Conservation (phyloP, 2,888 invertebrate species). For the Conomelus anceps region DNA sequence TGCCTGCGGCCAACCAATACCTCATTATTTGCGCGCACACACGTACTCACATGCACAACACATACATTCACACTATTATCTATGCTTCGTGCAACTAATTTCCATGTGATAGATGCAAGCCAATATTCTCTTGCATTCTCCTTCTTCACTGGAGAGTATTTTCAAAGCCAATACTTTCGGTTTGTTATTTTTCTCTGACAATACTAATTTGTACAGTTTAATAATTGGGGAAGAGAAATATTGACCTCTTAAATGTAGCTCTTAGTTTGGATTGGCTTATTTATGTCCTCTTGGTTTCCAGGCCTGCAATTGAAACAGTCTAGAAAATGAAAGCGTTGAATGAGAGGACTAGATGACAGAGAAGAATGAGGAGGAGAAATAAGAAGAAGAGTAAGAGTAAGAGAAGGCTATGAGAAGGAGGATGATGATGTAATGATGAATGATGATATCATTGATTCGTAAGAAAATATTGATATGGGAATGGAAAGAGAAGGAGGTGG, state of each 20-base stretch:
- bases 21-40: not conserved
- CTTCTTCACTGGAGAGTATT: not conserved
- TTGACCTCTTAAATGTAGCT: not conserved
- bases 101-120: not conserved
- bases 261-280: not conserved
- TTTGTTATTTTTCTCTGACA: not conserved
- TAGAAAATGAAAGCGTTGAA: no score
- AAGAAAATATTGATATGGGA: not conserved
- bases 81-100: not conserved
- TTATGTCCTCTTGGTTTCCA: not conserved
- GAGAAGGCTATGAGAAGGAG: no score
- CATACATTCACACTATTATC: not conserved
- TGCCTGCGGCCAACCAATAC: not conserved
- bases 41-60: not conserved
- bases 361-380: no score
- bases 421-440: not conserved
- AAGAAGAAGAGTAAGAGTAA: no score
- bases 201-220: not conserved
- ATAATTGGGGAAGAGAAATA: not conserved
- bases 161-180: not conserved
- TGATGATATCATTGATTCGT: no score
- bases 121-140: not conserved
- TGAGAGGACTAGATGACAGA: no score
- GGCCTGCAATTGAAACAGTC: not conserved
- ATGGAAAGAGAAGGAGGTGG: not conserved